These are phyloP conservation scores for Liasis olivaceus DNA, from an alignment of 2,797 vertebrate genomes.

Conservation along the genomic window DNA sequence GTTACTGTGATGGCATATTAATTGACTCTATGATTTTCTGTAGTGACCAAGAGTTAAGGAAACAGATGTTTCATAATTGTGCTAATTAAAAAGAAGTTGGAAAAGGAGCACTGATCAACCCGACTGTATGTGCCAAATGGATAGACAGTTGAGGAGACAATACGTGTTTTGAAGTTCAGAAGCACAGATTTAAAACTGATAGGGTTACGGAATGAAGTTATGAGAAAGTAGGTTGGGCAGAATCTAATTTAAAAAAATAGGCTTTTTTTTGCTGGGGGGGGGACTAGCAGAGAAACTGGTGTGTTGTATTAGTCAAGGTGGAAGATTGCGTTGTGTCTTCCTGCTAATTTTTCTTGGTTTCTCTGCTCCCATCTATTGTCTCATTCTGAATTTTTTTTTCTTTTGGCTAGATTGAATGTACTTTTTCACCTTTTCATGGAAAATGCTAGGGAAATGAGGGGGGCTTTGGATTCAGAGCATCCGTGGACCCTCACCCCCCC, in stretches of 20 bases:
- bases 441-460: not conserved
- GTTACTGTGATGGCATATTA: not conserved
- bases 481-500: not conserved
- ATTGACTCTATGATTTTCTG: not conserved
- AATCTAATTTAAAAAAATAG: not conserved
- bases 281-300: not conserved
- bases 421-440: not conserved
- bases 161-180: not conserved
- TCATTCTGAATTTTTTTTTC: not conserved
- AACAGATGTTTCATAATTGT: not conserved
- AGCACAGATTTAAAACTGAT: not conserved
- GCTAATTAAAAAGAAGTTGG: slow-evolving; percentile 4
- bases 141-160: not conserved
- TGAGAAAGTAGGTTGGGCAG: not conserved
- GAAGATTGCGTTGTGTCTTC: not conserved
- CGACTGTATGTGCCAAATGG: not conserved
- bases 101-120: not conserved
- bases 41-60: not conserved
- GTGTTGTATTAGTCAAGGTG: not conserved
- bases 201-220: not conserved
- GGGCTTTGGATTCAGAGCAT: not conserved
- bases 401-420: not conserved
- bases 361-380: not conserved
- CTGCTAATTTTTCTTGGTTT: not conserved
- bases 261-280: no score